Evolutionary conservation across 2,113 vertebrate genomes (phyloP).

Genomic region (Carlito syrichta): DNA sequence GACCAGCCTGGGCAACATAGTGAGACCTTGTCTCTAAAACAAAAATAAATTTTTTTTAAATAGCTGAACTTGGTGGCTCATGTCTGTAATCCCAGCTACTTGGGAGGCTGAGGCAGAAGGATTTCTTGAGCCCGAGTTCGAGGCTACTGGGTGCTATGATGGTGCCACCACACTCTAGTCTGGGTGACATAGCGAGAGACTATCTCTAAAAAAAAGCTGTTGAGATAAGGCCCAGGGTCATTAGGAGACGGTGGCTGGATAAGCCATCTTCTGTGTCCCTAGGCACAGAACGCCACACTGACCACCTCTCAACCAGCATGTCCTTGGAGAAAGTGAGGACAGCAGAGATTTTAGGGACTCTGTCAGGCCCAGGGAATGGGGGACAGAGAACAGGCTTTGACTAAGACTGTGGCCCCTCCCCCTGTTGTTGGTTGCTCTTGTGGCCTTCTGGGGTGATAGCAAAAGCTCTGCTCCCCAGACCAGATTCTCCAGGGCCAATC

Average conservation of each 20-base stretch:
- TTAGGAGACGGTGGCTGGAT: not conserved
- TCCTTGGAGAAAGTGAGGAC: not conserved
- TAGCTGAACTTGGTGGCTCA: too few relatives aligned
- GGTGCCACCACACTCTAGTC: too few relatives aligned
- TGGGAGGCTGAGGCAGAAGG: too few relatives aligned
- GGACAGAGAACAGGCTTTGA: not conserved
- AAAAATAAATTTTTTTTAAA: too few relatives aligned
- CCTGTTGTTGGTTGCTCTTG: not conserved
- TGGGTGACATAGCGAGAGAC: too few relatives aligned
- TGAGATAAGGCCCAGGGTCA: not conserved
- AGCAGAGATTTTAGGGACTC: not conserved
- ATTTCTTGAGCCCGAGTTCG: too few relatives aligned
- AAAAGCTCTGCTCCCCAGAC: not conserved
- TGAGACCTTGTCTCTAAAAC: too few relatives aligned
- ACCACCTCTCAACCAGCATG: not conserved
- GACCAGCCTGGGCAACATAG: too few relatives aligned
- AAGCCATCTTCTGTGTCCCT: not conserved
- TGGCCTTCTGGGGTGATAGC: not conserved
- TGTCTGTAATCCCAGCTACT: too few relatives aligned
- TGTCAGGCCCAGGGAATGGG: not conserved
- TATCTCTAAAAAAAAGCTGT: too few relatives aligned
- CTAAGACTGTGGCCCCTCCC: not conserved
- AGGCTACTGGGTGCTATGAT: too few relatives aligned
- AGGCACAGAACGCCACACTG: not conserved
- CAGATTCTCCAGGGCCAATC: not conserved